phyloP scores from a whole-genome alignment of 1,140 invertebrate species.

The Tenebrio molitor region DNA sequence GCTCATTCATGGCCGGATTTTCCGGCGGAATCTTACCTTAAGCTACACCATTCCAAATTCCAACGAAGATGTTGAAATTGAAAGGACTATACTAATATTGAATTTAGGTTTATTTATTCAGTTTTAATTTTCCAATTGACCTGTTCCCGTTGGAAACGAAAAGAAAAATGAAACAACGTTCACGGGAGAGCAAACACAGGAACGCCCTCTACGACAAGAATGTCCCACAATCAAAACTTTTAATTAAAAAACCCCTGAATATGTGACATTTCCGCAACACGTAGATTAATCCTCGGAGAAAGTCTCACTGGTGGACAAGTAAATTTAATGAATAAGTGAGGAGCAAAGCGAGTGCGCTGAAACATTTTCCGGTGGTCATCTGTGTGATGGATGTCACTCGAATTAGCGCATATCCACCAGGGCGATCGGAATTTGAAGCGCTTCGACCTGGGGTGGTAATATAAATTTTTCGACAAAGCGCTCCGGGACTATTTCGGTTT shows the following conservation, averaged over 20 bases:
- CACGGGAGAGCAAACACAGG: too few species aligned
- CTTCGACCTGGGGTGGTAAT: conserved; percentile 1
- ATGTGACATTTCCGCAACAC: not conserved
- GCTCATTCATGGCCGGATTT: too few species aligned
- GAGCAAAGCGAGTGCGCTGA: not conserved
- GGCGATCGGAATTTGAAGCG: conserved; percentile 23
- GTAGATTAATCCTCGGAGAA: not conserved
- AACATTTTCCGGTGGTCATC: not conserved
- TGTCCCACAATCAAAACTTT: not conserved
- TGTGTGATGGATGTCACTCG: conserved; percentile 15
- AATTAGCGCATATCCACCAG: conserved; percentile 7
- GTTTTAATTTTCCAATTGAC: too few species aligned
- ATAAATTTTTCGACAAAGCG: conserved; percentile 25
- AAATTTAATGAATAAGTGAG: not conserved
- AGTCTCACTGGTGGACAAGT: not conserved
- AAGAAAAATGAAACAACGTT: too few species aligned
- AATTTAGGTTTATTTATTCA: too few species aligned
- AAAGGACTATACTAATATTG: too few species aligned
- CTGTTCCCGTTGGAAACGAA: too few species aligned
- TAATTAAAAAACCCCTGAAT: conserved; percentile 3
- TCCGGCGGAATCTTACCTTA: too few species aligned
- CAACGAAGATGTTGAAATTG: too few species aligned
- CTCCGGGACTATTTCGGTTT: conserved; percentile 18
- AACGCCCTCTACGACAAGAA: too few species aligned
- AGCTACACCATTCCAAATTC: too few species aligned